phyloP scores from a whole-genome alignment of 2,888 invertebrate genomes.

The Drosophila helvetica region DNA sequence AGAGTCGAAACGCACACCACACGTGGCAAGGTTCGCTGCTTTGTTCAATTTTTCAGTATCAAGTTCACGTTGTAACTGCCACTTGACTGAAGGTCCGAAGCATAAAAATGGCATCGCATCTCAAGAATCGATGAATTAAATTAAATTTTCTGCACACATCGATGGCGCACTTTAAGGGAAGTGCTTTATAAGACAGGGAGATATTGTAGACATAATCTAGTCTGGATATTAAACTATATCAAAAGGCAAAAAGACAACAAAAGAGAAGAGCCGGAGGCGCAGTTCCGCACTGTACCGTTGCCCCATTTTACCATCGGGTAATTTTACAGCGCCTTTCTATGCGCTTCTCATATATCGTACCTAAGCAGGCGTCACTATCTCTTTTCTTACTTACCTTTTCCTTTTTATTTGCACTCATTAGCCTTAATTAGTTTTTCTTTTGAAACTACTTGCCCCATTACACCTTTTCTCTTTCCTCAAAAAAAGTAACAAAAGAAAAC shows the following conservation, averaged over 20 bases:
- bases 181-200: background rate
- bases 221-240: background rate
- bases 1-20: conserved; percentile 7
- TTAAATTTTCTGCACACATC: conserved; percentile 6
- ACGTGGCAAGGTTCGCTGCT: conserved; percentile 11
- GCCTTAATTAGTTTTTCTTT: background rate
- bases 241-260: background rate
- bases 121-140: conserved; percentile 20
- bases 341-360: background rate
- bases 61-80: conserved; percentile 61
- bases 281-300: background rate
- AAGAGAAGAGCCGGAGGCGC: background rate
- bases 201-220: background rate
- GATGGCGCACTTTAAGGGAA: background rate
- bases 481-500: background rate
- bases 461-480: background rate
- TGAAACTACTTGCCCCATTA: background rate
- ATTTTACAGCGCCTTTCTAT: background rate
- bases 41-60: conserved; percentile 63
- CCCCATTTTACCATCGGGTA: background rate
- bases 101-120: conserved; percentile 16
- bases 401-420: background rate
- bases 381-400: background rate
- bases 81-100: conserved; percentile 26
- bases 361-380: background rate